Evolutionary conservation across 1,140 invertebrate species (phyloP).

Genomic region (Lerema accius): DNA sequence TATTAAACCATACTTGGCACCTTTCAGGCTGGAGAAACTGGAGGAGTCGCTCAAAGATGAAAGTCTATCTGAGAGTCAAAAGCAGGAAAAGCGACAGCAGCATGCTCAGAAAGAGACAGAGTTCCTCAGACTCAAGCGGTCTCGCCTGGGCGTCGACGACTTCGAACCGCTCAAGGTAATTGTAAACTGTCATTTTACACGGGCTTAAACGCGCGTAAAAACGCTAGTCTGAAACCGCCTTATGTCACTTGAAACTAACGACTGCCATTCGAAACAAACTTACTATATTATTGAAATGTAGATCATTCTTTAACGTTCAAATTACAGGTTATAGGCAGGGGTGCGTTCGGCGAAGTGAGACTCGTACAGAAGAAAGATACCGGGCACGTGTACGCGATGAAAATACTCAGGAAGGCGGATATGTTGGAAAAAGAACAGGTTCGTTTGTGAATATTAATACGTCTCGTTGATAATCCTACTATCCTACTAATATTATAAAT

Average conservation of each 20-base stretch:
- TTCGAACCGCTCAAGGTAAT: conserved; percentile 97
- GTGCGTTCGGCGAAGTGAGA: conserved; percentile 99
- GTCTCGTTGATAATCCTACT: no score
- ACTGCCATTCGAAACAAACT: no score
- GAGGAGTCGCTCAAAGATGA: conserved; percentile 98
- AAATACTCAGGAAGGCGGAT: conserved; percentile 98
- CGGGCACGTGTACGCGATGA: conserved; percentile 99
- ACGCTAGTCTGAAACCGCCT: no score
- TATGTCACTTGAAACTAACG: no score
- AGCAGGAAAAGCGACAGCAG: conserved; percentile 94
- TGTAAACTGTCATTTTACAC: neutral
- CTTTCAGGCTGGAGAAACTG: conserved; percentile 90
- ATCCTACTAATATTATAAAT: no score
- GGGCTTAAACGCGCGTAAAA: no score
- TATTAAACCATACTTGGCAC: no score
- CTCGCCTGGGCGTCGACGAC: conserved; percentile 98
- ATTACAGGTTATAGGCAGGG: conserved; percentile 92
- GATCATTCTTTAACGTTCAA: no score
- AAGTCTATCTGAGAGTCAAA: conserved; percentile 92
- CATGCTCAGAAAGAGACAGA: conserved; percentile 99
- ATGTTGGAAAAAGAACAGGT: conserved; percentile 99
- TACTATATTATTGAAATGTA: no score
- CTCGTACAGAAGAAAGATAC: conserved; percentile 99
- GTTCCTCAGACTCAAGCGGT: conserved; percentile 97
- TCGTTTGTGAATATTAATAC: no score